Evolutionary conservation across 1,140 invertebrate genomes (phyloP), one percentile per base, ranked within the genome.

Genomic region (Drosophila pectinifera): DNA sequence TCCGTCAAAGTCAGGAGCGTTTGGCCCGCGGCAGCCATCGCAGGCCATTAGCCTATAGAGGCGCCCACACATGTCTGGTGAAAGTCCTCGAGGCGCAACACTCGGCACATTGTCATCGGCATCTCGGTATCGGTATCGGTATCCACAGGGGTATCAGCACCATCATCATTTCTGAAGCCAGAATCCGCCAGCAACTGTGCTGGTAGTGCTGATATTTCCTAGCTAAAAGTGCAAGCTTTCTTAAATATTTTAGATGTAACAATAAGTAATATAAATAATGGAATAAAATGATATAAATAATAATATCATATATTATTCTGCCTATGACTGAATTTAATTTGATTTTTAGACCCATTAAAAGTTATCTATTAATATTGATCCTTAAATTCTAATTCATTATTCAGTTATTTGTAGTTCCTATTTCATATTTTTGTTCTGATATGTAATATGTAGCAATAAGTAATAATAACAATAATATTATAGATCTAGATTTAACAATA

Each of bases 1-100:
- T 81, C 57, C 62, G 64, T 72, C 74, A 81, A 82, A 86, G 82
- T 86, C 78, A 82, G 39, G 43, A 61, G 62, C 46, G 48, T 79
- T 76, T 75, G 67, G 45, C 78, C 57, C 62, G 54, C 58, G 63
- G 69, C 61, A 58, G 26, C 4, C 39, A 67, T 36, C 58, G 42
- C 26, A 81, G 73, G 62, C 76, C 81, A 85, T 85, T 85, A 86
- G 77, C 56, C 68, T 31, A 39, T 24, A 57, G 53, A 54, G 54
- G 73, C 48, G 73, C 54, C 68, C 53, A 45, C 83, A 80, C 55
- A 73, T 77, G 78, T 83, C 68, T 70, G 45, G 34, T 49, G 39
- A 63, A 64, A 70, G 73, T 80, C 79, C 82, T 79, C 22, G 20
- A 76, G 84, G 79, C 61, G 55, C 53, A 62, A 59, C 57, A 62